These are phyloP conservation scores for Xiphophorus couchianus DNA, from an alignment of 2,113 vertebrate genomes.

Conservation along the genomic window DNA sequence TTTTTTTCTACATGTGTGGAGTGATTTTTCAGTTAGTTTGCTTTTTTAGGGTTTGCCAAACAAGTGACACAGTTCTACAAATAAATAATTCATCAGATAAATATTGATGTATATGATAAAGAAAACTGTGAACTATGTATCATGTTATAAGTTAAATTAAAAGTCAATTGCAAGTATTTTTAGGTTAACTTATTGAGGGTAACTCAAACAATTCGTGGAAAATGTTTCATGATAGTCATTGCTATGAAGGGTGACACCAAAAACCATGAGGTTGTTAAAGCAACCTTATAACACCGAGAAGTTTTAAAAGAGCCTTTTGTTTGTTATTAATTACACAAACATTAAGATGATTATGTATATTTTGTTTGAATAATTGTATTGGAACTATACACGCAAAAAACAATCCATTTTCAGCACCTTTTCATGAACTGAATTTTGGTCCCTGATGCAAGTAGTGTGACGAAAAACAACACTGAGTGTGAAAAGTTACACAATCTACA, in stretches of 20 bases:
- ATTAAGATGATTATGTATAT: background rate
- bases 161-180: background rate
- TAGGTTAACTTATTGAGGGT: background rate
- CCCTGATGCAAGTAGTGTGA: background rate
- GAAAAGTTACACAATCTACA: constrained; percentile 14
- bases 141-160: background rate
- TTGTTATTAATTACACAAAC: background rate
- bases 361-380: background rate
- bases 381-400: background rate
- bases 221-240: too few relatives aligned
- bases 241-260: too few relatives aligned
- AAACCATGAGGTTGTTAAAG: too few relatives aligned
- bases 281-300: background rate
- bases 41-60: background rate
- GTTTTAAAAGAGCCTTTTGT: background rate
- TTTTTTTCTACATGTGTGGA: constrained; percentile 10
- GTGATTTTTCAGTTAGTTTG: constrained; percentile 21
- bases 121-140: background rate
- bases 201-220: background rate
- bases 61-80: background rate
- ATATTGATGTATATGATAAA: background rate
- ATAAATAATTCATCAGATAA: background rate
- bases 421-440: background rate
- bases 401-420: background rate
- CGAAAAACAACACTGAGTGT: background rate